Evolutionary conservation across 53 echinoderm and acorn worm genomes (phyloP).

Genomic region (Apostichopus leukothele): DNA sequence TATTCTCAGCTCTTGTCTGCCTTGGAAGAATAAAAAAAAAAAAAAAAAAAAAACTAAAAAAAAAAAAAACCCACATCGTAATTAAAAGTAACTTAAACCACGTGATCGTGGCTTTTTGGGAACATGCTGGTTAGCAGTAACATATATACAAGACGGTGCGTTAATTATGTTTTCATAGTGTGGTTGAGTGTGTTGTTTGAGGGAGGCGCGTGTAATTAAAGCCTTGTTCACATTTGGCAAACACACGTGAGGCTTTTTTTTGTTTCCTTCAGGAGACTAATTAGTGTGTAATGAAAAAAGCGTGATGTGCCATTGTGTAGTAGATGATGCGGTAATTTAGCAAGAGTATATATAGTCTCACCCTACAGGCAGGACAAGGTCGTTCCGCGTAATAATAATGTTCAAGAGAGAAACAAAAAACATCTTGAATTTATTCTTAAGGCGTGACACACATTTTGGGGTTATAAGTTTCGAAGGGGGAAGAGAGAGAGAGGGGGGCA

Average conservation of each 20-base stretch:
- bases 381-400: neutral
- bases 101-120: constrained; percentile 12
- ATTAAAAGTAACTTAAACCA: constrained; percentile 39
- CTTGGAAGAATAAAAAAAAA: too few relatives aligned
- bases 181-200: neutral
- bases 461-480: too few relatives aligned
- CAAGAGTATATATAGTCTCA: neutral
- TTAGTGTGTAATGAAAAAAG: constrained; percentile 7
- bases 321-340: neutral
- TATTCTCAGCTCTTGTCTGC: neutral
- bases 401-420: too few relatives aligned
- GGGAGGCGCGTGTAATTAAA: constrained; percentile 35
- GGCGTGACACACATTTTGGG: too few relatives aligned
- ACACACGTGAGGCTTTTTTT: neutral
- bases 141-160: constrained; percentile 5
- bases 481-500: too few relatives aligned
- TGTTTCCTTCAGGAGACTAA: neutral
- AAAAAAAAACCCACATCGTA: neutral
- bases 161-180: constrained; percentile 33
- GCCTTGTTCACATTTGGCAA: constrained; percentile 40
- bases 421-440: too few relatives aligned
- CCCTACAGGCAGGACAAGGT: neutral
- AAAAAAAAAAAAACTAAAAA: too few relatives aligned
- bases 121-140: constrained; percentile 21
- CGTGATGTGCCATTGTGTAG: neutral